These are phyloP conservation scores for Cyanoliseus patagonus DNA, from an alignment of 2,113 vertebrate genomes.

Conservation along the genomic window DNA sequence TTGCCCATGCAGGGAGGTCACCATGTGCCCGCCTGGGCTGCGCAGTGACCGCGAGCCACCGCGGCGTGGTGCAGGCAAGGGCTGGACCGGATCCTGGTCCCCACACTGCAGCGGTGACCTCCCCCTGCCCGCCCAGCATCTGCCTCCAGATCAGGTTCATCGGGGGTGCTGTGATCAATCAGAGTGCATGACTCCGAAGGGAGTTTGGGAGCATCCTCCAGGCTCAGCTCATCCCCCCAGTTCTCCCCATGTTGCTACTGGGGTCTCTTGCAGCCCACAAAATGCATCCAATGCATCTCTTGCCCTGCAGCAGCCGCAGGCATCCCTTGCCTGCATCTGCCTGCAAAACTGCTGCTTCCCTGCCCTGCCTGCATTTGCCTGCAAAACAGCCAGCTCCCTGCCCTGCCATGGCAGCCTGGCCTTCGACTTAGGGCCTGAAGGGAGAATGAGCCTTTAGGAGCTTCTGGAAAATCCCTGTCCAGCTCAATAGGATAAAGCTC, in stretches of 20 bases:
- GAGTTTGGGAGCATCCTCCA: neutral
- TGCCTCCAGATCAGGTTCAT: neutral
- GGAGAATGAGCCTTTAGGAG: neutral
- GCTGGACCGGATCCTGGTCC: neutral
- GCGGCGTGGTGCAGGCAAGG: neutral
- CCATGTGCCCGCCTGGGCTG: neutral
- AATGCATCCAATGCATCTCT: accelerated
- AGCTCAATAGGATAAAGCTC: neutral
- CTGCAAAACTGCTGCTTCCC: neutral
- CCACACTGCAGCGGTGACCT: neutral
- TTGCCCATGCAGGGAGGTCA: neutral
- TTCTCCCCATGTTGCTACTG: neutral
- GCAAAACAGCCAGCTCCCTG: neutral
- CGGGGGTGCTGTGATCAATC: accelerated
- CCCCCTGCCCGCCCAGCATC: neutral
- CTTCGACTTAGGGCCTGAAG: neutral
- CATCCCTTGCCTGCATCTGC: neutral
- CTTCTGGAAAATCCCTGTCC: neutral
- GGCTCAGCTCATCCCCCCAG: neutral
- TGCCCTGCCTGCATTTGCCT: neutral
- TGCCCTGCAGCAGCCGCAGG: accelerated
- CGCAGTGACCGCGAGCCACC: neutral
- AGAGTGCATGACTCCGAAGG: accelerated
- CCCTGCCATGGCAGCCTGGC: neutral
- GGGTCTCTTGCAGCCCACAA: neutral